A percentile compares a stretch with the other conserved stretches of the same genome.
Evolutionary conservation across 2,113 vertebrate genomes (phyloP).

Genomic region (Hippocampus guttulatus): DNA sequence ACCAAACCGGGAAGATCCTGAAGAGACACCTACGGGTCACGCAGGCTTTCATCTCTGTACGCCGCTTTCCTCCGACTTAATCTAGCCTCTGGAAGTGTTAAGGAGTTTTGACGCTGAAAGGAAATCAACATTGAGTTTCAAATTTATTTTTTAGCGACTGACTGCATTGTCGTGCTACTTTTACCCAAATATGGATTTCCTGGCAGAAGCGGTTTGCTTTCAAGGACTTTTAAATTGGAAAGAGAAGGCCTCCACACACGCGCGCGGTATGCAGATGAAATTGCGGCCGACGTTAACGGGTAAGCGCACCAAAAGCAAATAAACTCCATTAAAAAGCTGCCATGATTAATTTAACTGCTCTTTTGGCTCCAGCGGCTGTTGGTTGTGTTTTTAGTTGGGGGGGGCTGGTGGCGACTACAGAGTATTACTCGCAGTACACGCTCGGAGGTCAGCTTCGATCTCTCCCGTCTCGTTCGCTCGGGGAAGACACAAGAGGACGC

Average conservation of each 20-base stretch:
- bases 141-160: background rate
- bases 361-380: conserved; percentile 2
- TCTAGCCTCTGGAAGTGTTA: conserved; percentile 47
- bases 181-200: conserved; percentile 5
- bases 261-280: conserved; percentile 40
- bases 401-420: conserved; percentile 17
- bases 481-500: background rate
- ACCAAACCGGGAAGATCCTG: conserved; percentile 8
- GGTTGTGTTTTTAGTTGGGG: conserved; percentile 20
- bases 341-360: conserved; percentile 49
- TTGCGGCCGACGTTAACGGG: conserved; percentile 43
- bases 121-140: conserved; percentile 42
- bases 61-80: conserved; percentile 37
- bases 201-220: conserved; percentile 9
- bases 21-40: background rate
- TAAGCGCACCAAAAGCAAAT: conserved; percentile 51
- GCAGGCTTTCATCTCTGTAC: background rate
- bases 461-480: background rate
- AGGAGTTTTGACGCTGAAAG: conserved; percentile 37
- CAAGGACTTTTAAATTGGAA: conserved; percentile 13
- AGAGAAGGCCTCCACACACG: conserved; percentile 21
- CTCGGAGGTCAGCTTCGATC: conserved; percentile 31
- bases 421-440: conserved; percentile 50
- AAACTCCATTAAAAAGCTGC: conserved; percentile 55
- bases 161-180: background rate